Base-by-base conservation (phyloP, 1,140 invertebrate species). In the Drosophila kikkawai region DNA sequence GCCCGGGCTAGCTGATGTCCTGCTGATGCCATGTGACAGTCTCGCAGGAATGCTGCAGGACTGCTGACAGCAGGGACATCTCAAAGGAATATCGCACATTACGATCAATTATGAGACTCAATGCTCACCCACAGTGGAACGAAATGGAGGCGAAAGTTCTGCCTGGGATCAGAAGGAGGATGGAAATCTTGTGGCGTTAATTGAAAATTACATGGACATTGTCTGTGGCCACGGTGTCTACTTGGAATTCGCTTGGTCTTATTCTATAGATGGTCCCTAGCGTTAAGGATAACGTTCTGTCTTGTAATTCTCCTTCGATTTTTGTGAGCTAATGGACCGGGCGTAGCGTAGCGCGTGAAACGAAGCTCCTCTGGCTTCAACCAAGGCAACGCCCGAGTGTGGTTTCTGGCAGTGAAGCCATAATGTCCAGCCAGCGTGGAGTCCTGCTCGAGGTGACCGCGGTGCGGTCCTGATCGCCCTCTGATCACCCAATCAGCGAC, bases 91-190 rank as follows among this genome's bases (percentile, higher is more conserved):
- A 85, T 85, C 68, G 86, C 86, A 90, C 85, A 90, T 90, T 90
- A 90, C 86, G 85, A 90, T 90, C 85, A 90, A 90, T 90, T 91
- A 90, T 90, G 85, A 82, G 86, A 60, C 86, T 91, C 67, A 90
- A 90, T 90, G 79, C 64, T 67, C 47, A 80, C 85, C 85, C 75
- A 70, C 65, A 51, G 85, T 80, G 85, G 80, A 88, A 75, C 84
- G 85, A 88, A 88, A 76, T 32, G 47, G 53, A 51, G 51, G 53
- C 64, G 53, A 65, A 85, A 75, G 77, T 70, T 61, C 68, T 63
- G 53, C 56, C 7, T 44, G 29, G 51, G 29, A 51, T 34, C 29
- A 19, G n/a, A 32, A 47, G 41, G 70, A 66, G 47, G 19, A 36
- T 39, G 65, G 53, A 70, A 74, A 83, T 81, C 81, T 88, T 88